phyloP scores from a whole-genome alignment of 1,140 invertebrate species.

The Thaumetopoea pityocampa region DNA sequence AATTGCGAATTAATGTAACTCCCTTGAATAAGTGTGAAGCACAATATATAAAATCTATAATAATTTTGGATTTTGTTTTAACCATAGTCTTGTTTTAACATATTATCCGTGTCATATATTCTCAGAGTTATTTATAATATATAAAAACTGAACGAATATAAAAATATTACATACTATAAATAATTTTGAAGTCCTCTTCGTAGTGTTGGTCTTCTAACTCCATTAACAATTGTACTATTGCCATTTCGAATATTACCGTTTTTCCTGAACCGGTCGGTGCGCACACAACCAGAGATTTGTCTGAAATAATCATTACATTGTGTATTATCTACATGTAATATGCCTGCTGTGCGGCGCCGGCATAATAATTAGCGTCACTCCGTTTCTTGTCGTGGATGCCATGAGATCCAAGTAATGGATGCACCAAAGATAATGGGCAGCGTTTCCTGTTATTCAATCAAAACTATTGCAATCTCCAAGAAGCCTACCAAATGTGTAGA shows the following conservation, averaged over 20 bases:
- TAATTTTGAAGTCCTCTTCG: slow-evolving; percentile 77
- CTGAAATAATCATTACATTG: slow-evolving; percentile 67
- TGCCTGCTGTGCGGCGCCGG: too few relatives aligned
- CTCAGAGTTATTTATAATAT: too few relatives aligned
- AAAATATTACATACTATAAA: slow-evolving; percentile 77
- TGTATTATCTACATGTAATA: too few relatives aligned
- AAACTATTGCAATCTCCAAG: too few relatives aligned
- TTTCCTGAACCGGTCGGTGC: slow-evolving; percentile 90
- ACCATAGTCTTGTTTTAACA: not conserved
- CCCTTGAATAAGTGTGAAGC: too few relatives aligned
- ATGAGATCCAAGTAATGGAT: too few relatives aligned
- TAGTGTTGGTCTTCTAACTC: slow-evolving; percentile 56
- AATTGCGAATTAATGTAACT: too few relatives aligned
- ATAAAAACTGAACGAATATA: slow-evolving; percentile 1
- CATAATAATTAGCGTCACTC: too few relatives aligned
- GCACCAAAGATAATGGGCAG: too few relatives aligned
- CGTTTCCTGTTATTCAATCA: too few relatives aligned
- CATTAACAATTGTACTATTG: slow-evolving; percentile 81
- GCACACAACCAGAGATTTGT: slow-evolving; percentile 84
- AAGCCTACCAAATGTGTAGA: too few relatives aligned
- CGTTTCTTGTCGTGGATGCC: too few relatives aligned
- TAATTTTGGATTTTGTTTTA: not conserved
- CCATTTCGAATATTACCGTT: slow-evolving; percentile 88
- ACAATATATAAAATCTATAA: not conserved
- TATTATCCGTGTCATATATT: not conserved